Conservation (phyloP, 1,140 invertebrate species). For the Penaeus vannamei region DNA sequence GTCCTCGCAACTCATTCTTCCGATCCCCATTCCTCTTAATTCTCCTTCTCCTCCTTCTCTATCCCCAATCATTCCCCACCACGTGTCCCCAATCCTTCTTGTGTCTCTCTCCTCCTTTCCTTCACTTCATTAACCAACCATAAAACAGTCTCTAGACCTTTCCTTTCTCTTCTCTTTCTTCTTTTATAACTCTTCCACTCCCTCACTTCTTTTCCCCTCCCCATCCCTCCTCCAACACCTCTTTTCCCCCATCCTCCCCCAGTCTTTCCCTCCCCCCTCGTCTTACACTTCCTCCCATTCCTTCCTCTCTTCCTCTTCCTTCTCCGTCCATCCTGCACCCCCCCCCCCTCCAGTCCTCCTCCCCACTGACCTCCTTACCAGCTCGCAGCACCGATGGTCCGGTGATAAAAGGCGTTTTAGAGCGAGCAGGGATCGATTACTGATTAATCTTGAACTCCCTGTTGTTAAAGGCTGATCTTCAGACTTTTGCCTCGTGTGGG, state of each 20-base stretch:
- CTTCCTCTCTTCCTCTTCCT: too few relatives aligned
- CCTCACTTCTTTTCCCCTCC: background rate
- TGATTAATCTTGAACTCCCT: slow-evolving; percentile 55
- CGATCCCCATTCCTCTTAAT: background rate
- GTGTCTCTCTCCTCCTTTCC: background rate
- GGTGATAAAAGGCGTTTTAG: slow-evolving; percentile 55
- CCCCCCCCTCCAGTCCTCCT: too few relatives aligned
- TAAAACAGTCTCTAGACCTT: background rate
- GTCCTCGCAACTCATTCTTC: background rate
- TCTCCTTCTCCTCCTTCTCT: background rate
- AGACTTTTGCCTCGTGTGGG: background rate
- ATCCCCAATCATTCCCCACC: background rate
- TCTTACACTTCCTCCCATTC: too few relatives aligned
- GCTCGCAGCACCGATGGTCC: slow-evolving; percentile 50
- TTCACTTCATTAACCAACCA: background rate
- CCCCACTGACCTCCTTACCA: slow-evolving; percentile 14
- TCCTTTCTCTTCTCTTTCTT: background rate
- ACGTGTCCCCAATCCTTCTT: background rate
- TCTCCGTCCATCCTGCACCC: too few relatives aligned
- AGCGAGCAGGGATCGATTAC: slow-evolving; percentile 42
- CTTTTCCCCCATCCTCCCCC: background rate
- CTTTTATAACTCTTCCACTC: background rate
- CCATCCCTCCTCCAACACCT: background rate
- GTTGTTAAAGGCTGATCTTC: slow-evolving; percentile 35
- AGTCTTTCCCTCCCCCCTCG: background rate